phyloP scores from a whole-genome alignment of 2,113 vertebrate species.

The Hippocampus barbouri region DNA sequence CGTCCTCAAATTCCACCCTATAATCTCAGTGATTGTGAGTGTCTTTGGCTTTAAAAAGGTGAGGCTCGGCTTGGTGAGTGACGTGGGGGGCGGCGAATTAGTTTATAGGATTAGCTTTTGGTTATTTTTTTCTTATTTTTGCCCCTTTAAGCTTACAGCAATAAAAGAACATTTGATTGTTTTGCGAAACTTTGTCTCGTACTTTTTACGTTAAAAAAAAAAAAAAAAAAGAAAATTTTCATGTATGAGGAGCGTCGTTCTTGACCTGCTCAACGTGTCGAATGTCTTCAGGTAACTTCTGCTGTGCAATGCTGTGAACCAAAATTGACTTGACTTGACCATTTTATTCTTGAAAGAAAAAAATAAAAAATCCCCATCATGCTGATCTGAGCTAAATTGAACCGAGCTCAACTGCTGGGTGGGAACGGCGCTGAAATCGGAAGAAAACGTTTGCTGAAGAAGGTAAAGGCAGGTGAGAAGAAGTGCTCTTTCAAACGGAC shows the following conservation, averaged over 20 bases:
- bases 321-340: neutral
- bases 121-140: no score
- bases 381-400: neutral
- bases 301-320: neutral
- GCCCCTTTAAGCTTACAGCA: no score
- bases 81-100: no score
- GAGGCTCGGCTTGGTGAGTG: no score
- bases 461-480: neutral
- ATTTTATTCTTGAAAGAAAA: neutral
- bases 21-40: no score
- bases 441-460: neutral
- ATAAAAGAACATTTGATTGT: no score
- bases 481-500: neutral
- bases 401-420: neutral
- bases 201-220: no score
- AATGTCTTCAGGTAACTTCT: neutral
- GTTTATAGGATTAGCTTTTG: no score
- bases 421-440: neutral
- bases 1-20: no score
- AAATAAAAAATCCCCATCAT: neutral
- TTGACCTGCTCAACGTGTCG: neutral
- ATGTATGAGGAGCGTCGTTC: neutral
- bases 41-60: no score
- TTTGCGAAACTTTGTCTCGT: no score
- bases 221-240: no score